A percentile compares a stretch with the other conserved stretches of the same genome.
Conservation (phyloP, 2,797 vertebrate species). For the Poeciliopsis infans region DNA sequence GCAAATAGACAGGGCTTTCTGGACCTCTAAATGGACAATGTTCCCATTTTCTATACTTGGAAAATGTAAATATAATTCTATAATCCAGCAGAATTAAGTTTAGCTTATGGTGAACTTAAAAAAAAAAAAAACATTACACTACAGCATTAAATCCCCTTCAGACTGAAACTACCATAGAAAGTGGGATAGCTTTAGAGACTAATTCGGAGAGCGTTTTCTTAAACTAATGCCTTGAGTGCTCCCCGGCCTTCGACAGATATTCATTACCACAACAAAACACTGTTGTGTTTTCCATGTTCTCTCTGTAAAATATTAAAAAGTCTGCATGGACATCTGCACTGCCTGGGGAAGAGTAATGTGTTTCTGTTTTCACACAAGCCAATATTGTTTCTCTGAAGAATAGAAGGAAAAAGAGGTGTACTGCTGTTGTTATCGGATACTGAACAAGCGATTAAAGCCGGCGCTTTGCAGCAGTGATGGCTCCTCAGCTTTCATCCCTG, state of each 20-base stretch:
- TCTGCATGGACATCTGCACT: conserved; percentile 13
- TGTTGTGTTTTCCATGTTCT: not conserved
- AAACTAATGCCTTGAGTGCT: not conserved
- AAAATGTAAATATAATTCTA: not conserved
- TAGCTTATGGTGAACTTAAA: not conserved
- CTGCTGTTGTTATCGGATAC: conserved; percentile 24
- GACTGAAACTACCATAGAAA: not conserved
- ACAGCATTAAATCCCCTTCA: not conserved
- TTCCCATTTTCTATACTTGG: not conserved
- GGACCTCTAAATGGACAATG: not conserved
- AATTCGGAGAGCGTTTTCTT: not conserved
- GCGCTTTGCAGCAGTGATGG: conserved; percentile 48
- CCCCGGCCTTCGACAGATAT: conserved; percentile 1
- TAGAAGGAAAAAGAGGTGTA: not conserved
- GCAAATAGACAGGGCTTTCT: not conserved
- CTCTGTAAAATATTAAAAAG: conserved; percentile 53
- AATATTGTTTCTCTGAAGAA: conserved; percentile 34
- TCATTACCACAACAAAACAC: conserved; percentile 30
- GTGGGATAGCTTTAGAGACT: not conserved
- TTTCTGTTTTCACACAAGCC: conserved; percentile 32
- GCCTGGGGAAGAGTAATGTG: conserved; percentile 21
- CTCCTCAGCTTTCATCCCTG: conserved; percentile 24
- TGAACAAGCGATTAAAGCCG: conserved; percentile 40
- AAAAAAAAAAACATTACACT: too few species aligned
- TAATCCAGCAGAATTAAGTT: not conserved